These are phyloP conservation scores for Callyntrura guangdongensis DNA, from an alignment of 2,888 invertebrate species.

Conservation along the genomic window DNA sequence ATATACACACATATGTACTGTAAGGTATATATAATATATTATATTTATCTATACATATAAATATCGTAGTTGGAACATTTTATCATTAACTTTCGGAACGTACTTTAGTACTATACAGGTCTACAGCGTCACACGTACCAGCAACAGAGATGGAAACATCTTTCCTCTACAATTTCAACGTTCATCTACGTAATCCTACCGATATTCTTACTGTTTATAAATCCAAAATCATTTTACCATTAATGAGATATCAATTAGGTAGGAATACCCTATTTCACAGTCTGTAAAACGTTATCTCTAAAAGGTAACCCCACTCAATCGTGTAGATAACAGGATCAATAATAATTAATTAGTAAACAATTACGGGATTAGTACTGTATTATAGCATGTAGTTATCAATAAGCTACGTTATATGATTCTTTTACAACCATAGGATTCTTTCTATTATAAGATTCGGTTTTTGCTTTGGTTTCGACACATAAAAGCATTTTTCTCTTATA, in stretches of 20 bases:
- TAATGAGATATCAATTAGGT: slow-evolving; percentile 22
- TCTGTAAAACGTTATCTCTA: slow-evolving; percentile 26
- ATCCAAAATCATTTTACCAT: too few species aligned
- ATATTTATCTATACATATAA: too few species aligned
- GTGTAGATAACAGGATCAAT: not conserved
- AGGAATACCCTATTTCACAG: slow-evolving; percentile 48
- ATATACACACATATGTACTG: not conserved
- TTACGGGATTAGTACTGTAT: too few species aligned
- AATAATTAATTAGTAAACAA: slow-evolving; percentile 25
- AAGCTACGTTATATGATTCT: not conserved
- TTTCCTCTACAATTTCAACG: too few species aligned
- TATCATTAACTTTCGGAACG: slow-evolving; percentile 19
- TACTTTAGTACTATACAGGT: not conserved
- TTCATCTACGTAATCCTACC: too few species aligned
- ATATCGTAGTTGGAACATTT: slow-evolving; percentile 30
- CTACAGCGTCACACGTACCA: not conserved
- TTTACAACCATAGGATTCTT: not conserved
- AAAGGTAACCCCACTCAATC: slow-evolving; percentile 13
- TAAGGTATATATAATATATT: not conserved
- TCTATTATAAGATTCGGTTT: not conserved
- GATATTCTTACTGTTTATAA: too few species aligned
- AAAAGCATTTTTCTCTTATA: not conserved
- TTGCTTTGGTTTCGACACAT: slow-evolving; percentile 35
- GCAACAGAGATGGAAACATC: too few species aligned
- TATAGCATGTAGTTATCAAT: not conserved